Evolutionary conservation across 2,888 invertebrate genomes (phyloP).

Genomic region (Acronicta alni): DNA sequence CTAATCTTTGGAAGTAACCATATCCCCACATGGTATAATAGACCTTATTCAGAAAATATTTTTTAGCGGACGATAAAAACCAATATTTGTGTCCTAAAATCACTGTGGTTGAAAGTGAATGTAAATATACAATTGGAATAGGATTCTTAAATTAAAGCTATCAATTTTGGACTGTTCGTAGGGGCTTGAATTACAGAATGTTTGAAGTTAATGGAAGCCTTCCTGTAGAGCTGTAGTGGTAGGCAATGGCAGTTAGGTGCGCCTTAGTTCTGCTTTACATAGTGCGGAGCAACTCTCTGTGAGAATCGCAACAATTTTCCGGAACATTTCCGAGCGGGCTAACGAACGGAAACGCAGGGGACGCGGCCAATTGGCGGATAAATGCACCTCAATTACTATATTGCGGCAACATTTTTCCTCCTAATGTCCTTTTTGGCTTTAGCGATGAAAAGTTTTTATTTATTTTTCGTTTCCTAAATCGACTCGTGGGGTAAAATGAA

Average conservation of each 20-base stretch:
- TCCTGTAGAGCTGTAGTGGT: constrained; percentile 38
- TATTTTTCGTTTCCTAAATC: constrained; percentile 52
- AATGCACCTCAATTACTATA: constrained; percentile 86
- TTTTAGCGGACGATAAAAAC: no score
- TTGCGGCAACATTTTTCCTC: constrained; percentile 83
- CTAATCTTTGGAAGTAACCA: constrained; percentile 15
- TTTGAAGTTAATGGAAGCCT: constrained; percentile 47
- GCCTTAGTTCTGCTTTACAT: constrained; percentile 74
- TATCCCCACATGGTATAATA: no score
- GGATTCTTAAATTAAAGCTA: constrained; percentile 24
- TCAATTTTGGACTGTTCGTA: constrained; percentile 23
- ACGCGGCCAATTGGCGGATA: constrained; percentile 85
- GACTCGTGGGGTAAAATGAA: constrained; percentile 30
- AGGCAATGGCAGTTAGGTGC: constrained; percentile 48
- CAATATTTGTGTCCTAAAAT: neutral
- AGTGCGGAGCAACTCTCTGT: constrained; percentile 68
- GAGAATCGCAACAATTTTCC: constrained; percentile 85
- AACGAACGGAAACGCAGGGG: constrained; percentile 87
- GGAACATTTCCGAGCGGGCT: constrained; percentile 83
- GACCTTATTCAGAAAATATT: no score
- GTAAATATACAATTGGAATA: constrained; percentile 1
- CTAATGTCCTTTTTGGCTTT: constrained; percentile 73
- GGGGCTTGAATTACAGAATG: constrained; percentile 37
- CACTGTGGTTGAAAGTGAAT: neutral
- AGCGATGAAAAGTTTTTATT: constrained; percentile 63